Base-by-base conservation (phyloP, 2,888 invertebrate species). In the Drosophila seclusa region DNA sequence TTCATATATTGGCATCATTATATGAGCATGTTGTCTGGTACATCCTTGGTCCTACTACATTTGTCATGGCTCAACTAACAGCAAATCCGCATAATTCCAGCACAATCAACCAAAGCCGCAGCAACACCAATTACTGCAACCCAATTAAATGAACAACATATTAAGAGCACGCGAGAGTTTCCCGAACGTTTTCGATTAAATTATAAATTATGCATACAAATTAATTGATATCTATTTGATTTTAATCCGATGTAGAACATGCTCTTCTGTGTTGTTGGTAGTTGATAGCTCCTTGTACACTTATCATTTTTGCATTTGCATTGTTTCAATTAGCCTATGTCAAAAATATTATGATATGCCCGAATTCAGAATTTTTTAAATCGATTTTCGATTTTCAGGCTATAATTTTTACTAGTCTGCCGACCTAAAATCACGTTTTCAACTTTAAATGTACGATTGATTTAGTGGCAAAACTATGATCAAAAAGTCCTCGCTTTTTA, bases 1-100 rank as follows among this genome's bases (percentile, higher is more conserved):
- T 87, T 74, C 65, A 80, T 77, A 70, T 70, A 76, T 70, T 63
- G 76, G 59, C 66, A 81, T 69, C 64, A 58, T 29, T 78, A 36
- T 64, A 48, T 27, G 50, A 18, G 27, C 18, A 18, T 18, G 10
- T 27, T 24, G 16, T 24, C 57, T 27, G 1, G 13, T 27, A 34
- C 52, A 45, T 66, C 79, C 68, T 86, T 83, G 70, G 40, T 58
- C 40, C 57, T 40, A 55, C 62, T 68, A 68, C 27, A 55, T 29
- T 70, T 74, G 49, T 66, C 70, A 80, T 66, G 66, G 70, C 60
- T 75, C 31, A 75, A 57, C 80, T 52, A 79, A 53, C 60, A 40
- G 32, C 65, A 66, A 68, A 77, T 74, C 54, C 64, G 24, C 74
- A 73, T 78, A 76, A 78, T 78, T 64, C 61, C 67, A 42, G 67